These are phyloP conservation scores for Clarias platycephalus DNA, from an alignment of 2,797 vertebrate genomes.

Conservation along the genomic window DNA sequence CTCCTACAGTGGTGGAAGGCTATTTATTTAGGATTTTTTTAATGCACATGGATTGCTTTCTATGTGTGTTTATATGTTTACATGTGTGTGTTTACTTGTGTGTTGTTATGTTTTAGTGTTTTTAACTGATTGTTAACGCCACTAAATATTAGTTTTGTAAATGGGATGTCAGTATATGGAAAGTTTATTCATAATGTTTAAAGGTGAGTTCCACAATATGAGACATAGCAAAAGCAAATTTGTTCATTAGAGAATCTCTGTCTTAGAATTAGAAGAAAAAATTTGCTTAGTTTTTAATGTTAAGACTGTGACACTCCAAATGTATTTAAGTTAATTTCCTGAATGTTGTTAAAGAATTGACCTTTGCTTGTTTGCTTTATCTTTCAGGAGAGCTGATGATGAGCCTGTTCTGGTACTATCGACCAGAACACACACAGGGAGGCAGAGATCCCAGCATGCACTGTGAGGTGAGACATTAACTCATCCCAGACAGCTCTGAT, in stretches of 20 bases:
- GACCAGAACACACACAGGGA: conserved; percentile 97
- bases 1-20: too few relatives aligned
- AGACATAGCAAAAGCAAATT: neutral
- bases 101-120: neutral
- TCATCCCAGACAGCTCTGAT: neutral
- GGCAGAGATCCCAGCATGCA: conserved; percentile 94
- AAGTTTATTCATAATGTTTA: neutral
- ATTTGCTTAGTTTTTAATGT: neutral
- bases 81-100: neutral
- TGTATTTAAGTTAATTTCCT: neutral
- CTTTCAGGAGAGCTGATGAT: conserved; percentile 96
- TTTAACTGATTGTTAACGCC: neutral
- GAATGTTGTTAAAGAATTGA: conserved; percentile 10
- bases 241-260: neutral
- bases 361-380: conserved; percentile 30
- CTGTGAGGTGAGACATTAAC: conserved; percentile 83
- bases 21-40: neutral
- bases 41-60: neutral
- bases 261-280: neutral
- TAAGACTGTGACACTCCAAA: neutral
- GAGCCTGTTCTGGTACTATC: conserved; percentile 99
- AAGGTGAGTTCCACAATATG: neutral
- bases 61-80: neutral
- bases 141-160: neutral
- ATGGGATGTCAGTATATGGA: neutral